Conservation (phyloP, 1,140 invertebrate genomes). For the Procambarus clarkii region DNA sequence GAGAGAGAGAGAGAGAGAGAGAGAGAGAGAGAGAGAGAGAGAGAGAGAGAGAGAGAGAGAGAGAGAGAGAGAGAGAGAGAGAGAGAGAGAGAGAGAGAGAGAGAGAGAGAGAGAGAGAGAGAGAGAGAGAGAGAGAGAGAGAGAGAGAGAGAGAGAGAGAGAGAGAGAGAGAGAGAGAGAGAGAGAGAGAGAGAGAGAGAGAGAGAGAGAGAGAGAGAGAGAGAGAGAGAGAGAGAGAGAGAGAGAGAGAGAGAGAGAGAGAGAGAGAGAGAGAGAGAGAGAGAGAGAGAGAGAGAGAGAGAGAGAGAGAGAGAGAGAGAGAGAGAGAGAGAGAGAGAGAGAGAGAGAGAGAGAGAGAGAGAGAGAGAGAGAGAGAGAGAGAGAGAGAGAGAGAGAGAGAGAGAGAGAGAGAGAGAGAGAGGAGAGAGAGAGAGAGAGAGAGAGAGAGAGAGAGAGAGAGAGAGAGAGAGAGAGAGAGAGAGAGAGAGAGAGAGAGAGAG, state of each 20-base stretch:
- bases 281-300: not conserved
- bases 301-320: not conserved
- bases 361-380: not conserved
- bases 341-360: not conserved
- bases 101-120: conserved; percentile 9
- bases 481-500: not conserved
- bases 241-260: not conserved
- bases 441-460: not conserved
- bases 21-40: not conserved
- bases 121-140: not conserved
- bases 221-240: not conserved
- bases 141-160: not conserved
- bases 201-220: not conserved
- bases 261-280: not conserved
- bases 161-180: not conserved
- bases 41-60: not conserved
- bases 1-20: not conserved
- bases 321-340: not conserved
- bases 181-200: not conserved
- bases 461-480: not conserved
- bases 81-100: conserved; percentile 9
- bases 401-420: not conserved
- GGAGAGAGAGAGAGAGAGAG: not conserved
- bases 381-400: not conserved
- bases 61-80: conserved; percentile 1